A percentile compares a stretch with the other conserved stretches of the same genome.
These are phyloP conservation scores for Deroplatys truncata DNA, from an alignment of 2,888 invertebrate genomes.

Conservation along the genomic window DNA sequence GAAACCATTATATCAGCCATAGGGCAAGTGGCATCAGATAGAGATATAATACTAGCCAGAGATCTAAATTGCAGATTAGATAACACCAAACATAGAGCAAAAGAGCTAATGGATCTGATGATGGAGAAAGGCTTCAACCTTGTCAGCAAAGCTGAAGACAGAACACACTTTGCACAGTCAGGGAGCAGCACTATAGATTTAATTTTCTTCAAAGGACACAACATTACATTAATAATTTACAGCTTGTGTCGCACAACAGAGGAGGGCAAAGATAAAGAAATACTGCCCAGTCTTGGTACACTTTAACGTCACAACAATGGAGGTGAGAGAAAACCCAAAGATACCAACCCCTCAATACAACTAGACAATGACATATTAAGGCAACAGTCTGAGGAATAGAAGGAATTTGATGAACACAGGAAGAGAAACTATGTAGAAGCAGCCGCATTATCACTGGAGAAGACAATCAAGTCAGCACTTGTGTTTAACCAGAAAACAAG, in stretches of 20 bases:
- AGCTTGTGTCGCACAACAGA: neutral
- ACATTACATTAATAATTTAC: neutral
- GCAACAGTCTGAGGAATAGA: neutral
- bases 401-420: neutral
- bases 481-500: neutral
- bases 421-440: neutral
- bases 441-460: neutral
- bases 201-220: neutral
- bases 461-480: neutral
- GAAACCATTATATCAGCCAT: neutral
- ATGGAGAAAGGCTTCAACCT: neutral
- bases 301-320: too few species aligned
- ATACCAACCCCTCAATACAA: neutral
- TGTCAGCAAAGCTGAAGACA: neutral
- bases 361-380: neutral
- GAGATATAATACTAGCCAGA: neutral
- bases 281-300: neutral
- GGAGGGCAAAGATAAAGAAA: neutral
- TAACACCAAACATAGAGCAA: neutral
- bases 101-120: neutral
- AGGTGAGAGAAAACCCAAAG: neutral
- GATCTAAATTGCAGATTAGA: neutral
- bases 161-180: neutral
- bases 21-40: neutral
- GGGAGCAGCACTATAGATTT: neutral